Conservation (phyloP, 2,888 invertebrate species). For the Diachrysia chrysitis region DNA sequence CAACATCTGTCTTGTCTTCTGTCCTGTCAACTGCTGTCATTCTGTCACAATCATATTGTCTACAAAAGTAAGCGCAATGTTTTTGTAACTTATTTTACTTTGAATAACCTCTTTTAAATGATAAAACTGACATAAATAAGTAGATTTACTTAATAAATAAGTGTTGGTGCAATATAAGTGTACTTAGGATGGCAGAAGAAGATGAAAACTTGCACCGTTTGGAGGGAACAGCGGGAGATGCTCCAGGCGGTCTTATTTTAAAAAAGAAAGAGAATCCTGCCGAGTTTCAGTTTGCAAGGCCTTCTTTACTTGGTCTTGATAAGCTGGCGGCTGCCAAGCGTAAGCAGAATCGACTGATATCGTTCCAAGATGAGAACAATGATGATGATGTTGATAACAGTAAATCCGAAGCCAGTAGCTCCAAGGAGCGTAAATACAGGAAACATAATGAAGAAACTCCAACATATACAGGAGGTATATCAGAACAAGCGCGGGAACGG, state of each 20-base stretch:
- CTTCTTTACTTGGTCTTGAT: conserved; percentile 95
- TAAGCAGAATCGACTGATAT: conserved; percentile 91
- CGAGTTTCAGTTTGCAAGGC: conserved; percentile 93
- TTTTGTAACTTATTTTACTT: conserved; percentile 52
- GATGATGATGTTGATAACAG: conserved; percentile 70
- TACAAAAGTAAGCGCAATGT: conserved; percentile 39
- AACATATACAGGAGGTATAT: conserved; percentile 97
- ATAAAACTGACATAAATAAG: conserved; percentile 10
- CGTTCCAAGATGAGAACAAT: conserved; percentile 88
- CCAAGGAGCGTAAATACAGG: conserved; percentile 92
- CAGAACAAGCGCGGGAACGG: conserved; percentile 93
- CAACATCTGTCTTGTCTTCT: conserved; percentile 25
- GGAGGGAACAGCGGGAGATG: conserved; percentile 90
- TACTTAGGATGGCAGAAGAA: conserved; percentile 76
- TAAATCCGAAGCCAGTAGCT: conserved; percentile 62
- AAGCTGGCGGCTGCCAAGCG: conserved; percentile 94
- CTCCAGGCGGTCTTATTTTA: conserved; percentile 92
- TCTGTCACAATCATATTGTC: too few species aligned
- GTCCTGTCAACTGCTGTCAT: conserved; percentile 41
- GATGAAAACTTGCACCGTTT: conserved; percentile 92
- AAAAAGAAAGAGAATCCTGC: conserved; percentile 90
- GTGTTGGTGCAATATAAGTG: conserved; percentile 20
- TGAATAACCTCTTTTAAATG: conserved; percentile 18
- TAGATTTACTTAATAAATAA: conserved; percentile 32
- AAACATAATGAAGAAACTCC: conserved; percentile 96